A percentile compares a stretch with the other conserved stretches of the same genome.
These are phyloP conservation scores for Smutsia temminckii DNA, from an alignment of 2,797 vertebrate species.

Conservation along the genomic window DNA sequence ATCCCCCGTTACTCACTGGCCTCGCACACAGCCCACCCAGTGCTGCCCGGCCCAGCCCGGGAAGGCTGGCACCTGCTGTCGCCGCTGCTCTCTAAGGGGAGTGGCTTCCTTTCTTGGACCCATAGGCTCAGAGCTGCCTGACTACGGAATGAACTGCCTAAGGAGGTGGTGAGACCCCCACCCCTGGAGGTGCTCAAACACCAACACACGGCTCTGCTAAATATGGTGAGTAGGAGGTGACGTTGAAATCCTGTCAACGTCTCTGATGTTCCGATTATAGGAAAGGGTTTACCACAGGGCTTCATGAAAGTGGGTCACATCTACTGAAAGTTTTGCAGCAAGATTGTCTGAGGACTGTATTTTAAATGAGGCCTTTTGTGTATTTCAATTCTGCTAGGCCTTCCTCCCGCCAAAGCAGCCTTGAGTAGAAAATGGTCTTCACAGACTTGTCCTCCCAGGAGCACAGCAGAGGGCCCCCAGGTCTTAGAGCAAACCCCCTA, in stretches of 20 bases:
- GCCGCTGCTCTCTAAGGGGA: neutral
- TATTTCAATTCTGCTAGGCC: neutral
- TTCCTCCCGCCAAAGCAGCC: neutral
- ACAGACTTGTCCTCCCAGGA: neutral
- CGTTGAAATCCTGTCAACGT: neutral
- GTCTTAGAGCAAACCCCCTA: neutral
- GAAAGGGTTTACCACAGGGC: neutral
- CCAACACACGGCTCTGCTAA: neutral
- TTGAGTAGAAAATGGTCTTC: neutral
- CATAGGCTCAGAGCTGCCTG: rapidly evolving
- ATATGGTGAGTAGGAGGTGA: neutral
- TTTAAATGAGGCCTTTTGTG: neutral
- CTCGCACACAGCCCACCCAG: neutral
- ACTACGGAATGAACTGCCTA: neutral
- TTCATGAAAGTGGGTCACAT: neutral
- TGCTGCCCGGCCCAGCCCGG: neutral
- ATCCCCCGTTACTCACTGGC: neutral
- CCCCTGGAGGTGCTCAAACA: neutral
- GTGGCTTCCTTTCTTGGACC: neutral
- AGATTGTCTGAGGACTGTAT: neutral
- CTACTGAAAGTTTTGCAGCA: neutral
- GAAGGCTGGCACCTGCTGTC: no score
- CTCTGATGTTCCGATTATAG: neutral
- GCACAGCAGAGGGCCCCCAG: no score
- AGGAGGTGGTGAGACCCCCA: neutral